Conservation (phyloP, 2,113 vertebrate species). For the Aptenodytes patagonicus region DNA sequence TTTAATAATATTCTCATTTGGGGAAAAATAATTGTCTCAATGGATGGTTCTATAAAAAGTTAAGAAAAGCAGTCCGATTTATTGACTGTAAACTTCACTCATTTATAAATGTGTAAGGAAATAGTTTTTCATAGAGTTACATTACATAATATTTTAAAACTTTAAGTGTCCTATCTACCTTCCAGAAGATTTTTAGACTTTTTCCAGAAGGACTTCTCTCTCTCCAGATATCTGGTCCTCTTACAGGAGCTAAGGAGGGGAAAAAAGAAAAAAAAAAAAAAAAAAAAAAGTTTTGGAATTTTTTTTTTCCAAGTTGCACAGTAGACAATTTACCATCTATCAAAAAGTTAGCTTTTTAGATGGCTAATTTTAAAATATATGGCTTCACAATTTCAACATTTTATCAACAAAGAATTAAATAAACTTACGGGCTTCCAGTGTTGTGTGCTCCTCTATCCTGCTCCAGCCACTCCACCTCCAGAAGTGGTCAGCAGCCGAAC, state of each 20-base stretch:
- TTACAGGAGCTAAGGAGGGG: conserved; percentile 65
- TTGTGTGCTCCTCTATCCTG: conserved; percentile 31
- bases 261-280: neutral
- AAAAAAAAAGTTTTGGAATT: no score
- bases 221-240: conserved; percentile 76
- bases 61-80: neutral
- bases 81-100: neutral
- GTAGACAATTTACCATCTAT: neutral
- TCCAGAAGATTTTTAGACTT: conserved; percentile 77
- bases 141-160: neutral
- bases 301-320: neutral
- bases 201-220: conserved; percentile 71
- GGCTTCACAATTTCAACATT: neutral
- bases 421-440: conserved; percentile 73
- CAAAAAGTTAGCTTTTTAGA: neutral
- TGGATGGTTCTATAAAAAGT: neutral
- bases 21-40: neutral
- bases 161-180: conserved; percentile 55
- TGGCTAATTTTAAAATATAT: neutral
- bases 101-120: neutral
- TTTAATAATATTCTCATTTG: neutral
- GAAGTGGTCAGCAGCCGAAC: conserved; percentile 63
- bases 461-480: conserved; percentile 82
- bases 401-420: neutral
- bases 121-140: neutral